Base-by-base conservation (phyloP, 2,888 invertebrate genomes). In the Eupsilia transversa region DNA sequence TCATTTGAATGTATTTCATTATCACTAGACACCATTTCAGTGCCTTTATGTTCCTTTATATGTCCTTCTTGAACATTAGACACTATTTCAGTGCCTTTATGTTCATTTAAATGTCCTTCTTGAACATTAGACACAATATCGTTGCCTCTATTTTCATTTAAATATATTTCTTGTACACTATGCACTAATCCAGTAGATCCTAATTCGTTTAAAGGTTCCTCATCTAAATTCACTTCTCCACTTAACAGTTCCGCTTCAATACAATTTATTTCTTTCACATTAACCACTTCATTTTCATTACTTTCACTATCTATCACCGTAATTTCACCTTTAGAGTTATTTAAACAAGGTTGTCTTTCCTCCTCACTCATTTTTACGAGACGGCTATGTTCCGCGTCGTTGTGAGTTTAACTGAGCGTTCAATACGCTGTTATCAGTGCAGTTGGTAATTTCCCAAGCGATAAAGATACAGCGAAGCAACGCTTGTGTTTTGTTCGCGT, bases 281-380 rank as follows among this genome's bases (percentile, higher is more conserved):
- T 71, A 30, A 35, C 43, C 12, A 30, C 67, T 65, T 57, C 75
- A 27, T 61, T 70, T 74, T 60, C 60, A 52, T 77, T 64, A 78
- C 12, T 70, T 73, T 81, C 82, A 79, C 71, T 79, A 56, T 74
- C 72, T 65, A 72, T 59, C 63, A 77, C 74, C 17, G 60, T 46
- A 82, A 77, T 79, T 74, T 79, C 86, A 77, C 66, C 77, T 72
- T 85, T 86, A 86, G 77, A 79, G n/a, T 79, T 80, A 52, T 79
- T 78, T 52, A 88, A 66, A 82, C 87, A 88, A 63, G 87, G 88
- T 79, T 86, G 85, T 70, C 76, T 88, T 88, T 91, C 90, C 71
- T 93, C 94, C 65, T 93, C 93, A 80, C 89, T 91, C 95, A 95
- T 95, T 88, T 57, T 83, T 90, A 67, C 56, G 27, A 79, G 54